A percentile compares a stretch with the other conserved stretches of the same genome.
phyloP scores from a whole-genome alignment of 2,113 vertebrate species.

The Bos javanicus region DNA sequence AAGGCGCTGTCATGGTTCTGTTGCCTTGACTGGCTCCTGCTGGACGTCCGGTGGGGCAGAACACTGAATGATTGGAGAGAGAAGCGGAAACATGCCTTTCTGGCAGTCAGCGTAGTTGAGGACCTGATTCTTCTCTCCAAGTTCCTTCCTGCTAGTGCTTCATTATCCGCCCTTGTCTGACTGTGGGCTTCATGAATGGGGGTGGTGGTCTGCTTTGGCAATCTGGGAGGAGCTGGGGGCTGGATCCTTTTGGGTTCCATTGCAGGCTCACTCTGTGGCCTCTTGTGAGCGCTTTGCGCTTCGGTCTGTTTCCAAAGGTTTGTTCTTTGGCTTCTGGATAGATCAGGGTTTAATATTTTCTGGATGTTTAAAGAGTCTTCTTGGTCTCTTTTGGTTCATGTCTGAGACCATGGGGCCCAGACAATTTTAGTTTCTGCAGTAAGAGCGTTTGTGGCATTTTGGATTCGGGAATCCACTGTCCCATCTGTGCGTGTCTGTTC shows the following conservation, averaged over 20 bases:
- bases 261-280: background rate
- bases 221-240: background rate
- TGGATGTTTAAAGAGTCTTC: background rate
- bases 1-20: accelerated
- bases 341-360: background rate
- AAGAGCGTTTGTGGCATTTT: background rate
- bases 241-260: background rate
- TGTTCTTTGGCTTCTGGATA: background rate
- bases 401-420: background rate
- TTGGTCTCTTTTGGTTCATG: background rate
- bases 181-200: background rate
- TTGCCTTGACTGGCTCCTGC: background rate
- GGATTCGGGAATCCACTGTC: background rate
- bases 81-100: background rate
- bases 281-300: background rate
- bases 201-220: background rate
- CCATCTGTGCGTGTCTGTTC: accelerated
- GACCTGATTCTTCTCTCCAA: background rate
- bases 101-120: accelerated
- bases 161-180: background rate
- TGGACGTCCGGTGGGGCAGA: accelerated
- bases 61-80: accelerated
- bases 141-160: background rate
- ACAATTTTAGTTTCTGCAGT: background rate
- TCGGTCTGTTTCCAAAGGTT: background rate